A percentile compares a stretch with the other conserved stretches of the same genome.
Conservation (phyloP, 2,888 invertebrate species). For the Plebejus melissa region DNA sequence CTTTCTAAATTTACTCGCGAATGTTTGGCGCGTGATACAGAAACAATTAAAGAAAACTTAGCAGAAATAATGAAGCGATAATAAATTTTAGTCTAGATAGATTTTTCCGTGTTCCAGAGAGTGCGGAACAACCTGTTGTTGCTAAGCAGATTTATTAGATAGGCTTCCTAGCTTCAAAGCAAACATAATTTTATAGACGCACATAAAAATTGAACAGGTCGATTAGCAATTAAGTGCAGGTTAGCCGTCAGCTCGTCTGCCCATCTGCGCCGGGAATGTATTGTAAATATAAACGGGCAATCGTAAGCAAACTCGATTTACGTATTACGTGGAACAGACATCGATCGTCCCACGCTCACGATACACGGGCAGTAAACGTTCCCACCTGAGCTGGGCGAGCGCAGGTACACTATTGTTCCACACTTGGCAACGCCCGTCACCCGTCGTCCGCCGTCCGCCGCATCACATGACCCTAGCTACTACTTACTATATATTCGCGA, state of each 20-base stretch:
- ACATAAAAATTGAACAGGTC: not conserved
- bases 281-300: conserved; percentile 21
- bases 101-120: no score
- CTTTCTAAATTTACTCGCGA: not conserved
- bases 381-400: conserved; percentile 4
- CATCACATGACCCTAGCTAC: conserved; percentile 45
- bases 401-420: conserved; percentile 29
- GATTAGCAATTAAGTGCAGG: conserved; percentile 23
- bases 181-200: not conserved
- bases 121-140: not conserved
- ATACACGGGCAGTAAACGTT: not conserved
- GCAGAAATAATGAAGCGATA: not conserved
- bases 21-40: not conserved
- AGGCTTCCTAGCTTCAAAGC: not conserved
- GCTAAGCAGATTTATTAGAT: not conserved
- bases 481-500: conserved; percentile 45
- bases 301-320: conserved; percentile 26
- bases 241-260: conserved; percentile 23
- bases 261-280: conserved; percentile 17
- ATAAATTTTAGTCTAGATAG: not conserved
- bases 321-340: conserved; percentile 28
- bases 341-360: conserved; percentile 23
- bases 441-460: conserved; percentile 33
- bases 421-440: conserved; percentile 41
- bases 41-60: not conserved